Evolutionary conservation across 1,140 invertebrate species (phyloP).

Genomic region (Euwallacea fornicatus): DNA sequence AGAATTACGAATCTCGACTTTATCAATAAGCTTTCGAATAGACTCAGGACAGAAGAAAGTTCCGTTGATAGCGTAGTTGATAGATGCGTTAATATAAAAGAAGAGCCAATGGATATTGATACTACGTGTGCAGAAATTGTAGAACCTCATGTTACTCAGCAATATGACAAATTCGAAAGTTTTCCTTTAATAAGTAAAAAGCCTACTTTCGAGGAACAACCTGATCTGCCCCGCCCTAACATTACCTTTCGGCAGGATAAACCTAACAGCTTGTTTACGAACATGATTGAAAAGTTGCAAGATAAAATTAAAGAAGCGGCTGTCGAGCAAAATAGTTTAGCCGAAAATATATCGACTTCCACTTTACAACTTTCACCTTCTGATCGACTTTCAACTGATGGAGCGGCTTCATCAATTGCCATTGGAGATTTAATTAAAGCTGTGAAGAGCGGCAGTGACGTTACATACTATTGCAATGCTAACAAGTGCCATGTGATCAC

Average conservation of each 20-base stretch:
- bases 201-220: constrained; percentile 29
- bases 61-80: neutral
- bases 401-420: constrained; percentile 2
- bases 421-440: constrained; percentile 40
- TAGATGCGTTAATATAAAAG: constrained; percentile 21
- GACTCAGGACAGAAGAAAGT: constrained; percentile 37
- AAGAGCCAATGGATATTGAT: constrained; percentile 31
- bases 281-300: constrained; percentile 44
- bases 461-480: constrained; percentile 44
- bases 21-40: constrained; percentile 43
- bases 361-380: too few species aligned
- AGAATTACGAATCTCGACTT: constrained; percentile 43
- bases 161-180: too few species aligned
- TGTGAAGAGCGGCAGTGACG: constrained; percentile 26
- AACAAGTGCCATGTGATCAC: constrained; percentile 45
- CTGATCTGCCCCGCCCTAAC: neutral
- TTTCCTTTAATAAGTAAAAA: constrained; percentile 17
- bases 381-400: neutral
- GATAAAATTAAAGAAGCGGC: constrained; percentile 36
- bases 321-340: neutral
- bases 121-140: constrained; percentile 20
- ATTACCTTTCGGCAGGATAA: constrained; percentile 29
- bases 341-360: too few species aligned
- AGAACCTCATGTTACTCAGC: neutral
- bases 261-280: constrained; percentile 27